phyloP scores from a whole-genome alignment of 2,797 vertebrate genomes.

The Potorous gilbertii region DNA sequence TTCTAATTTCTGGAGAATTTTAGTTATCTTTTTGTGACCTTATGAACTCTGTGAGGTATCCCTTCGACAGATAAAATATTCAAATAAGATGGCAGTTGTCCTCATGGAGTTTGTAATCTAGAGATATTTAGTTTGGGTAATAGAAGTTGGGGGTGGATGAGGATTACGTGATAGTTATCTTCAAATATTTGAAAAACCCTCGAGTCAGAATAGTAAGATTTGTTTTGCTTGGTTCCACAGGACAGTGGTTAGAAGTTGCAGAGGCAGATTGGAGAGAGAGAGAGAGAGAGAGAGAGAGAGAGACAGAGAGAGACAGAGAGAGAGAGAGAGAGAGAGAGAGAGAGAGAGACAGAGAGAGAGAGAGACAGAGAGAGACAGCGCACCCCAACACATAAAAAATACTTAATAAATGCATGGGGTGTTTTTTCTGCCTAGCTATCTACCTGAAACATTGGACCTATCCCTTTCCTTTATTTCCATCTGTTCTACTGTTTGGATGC shows the following conservation, averaged over 20 bases:
- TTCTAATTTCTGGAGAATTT: not conserved
- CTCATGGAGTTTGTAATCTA: not conserved
- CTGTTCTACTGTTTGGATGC: not conserved
- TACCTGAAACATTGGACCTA: not conserved
- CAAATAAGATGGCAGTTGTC: not conserved
- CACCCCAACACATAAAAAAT: not conserved
- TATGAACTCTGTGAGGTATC: not conserved
- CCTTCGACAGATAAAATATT: not conserved
- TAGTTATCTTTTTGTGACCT: not conserved
- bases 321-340: not conserved
- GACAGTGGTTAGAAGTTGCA: not conserved
- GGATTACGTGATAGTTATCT: not conserved
- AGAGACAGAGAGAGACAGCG: not conserved
- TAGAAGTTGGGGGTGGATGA: not conserved
- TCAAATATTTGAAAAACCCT: not conserved
- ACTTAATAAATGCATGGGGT: not conserved
- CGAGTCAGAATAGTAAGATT: not conserved
- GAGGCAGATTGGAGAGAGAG: not conserved
- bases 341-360: not conserved
- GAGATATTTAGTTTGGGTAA: not conserved
- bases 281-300: too few relatives aligned
- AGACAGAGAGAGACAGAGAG: not conserved
- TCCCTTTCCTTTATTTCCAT: not conserved
- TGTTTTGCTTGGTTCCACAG: too few relatives aligned
- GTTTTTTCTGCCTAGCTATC: not conserved